phyloP scores from a whole-genome alignment of 1,140 invertebrate genomes.

The Macrotrachela quadricornifera region DNA sequence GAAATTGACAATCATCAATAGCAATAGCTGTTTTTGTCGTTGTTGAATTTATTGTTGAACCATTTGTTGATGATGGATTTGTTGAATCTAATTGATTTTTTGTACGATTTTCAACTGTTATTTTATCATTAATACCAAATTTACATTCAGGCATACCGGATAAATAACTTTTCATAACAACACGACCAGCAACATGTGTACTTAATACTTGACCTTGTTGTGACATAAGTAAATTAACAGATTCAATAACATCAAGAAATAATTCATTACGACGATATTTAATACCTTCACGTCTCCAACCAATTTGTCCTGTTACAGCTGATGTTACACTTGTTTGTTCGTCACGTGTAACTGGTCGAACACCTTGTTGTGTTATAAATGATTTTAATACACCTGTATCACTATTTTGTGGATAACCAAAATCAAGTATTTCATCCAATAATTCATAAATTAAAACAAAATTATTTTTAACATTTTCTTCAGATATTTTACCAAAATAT shows the following conservation, averaged over 20 bases:
- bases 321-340: conserved; percentile 98
- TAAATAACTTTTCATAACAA: conserved; percentile 97
- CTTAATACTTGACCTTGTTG: conserved; percentile 98
- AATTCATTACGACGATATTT: conserved; percentile 95
- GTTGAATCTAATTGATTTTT: conserved; percentile 32
- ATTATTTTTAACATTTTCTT: conserved; percentile 99
- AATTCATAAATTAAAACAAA: conserved; percentile 98
- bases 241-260: conserved; percentile 94
- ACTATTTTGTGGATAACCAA: conserved; percentile 98
- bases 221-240: conserved; percentile 96
- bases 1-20: conserved; percentile 98
- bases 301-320: conserved; percentile 95
- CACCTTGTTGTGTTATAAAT: conserved; percentile 96
- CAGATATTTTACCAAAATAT: conserved; percentile 97
- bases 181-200: conserved; percentile 94
- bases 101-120: conserved; percentile 92
- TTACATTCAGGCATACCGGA: conserved; percentile 99
- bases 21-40: conserved; percentile 50
- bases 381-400: conserved; percentile 91
- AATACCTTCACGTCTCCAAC: conserved; percentile 96
- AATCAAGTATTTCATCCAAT: conserved; percentile 94
- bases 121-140: conserved; percentile 98
- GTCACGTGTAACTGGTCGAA: conserved; percentile 88
- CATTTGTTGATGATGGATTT: background rate
- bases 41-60: background rate